phyloP scores from a whole-genome alignment of 2,113 vertebrate genomes.

The Oceanodroma tethys region DNA sequence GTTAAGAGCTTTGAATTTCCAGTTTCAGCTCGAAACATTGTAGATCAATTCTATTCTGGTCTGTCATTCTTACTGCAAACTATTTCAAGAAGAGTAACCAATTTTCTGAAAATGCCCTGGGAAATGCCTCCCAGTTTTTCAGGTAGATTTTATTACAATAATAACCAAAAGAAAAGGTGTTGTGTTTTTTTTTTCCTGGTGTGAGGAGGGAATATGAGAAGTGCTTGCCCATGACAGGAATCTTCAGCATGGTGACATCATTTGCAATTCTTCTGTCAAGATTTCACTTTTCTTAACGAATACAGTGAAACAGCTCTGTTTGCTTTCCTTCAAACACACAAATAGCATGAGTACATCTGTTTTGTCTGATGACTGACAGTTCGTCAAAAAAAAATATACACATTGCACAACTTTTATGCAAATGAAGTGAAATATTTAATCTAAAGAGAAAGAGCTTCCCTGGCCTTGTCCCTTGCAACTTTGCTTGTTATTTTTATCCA shows the following conservation, averaged over 20 bases:
- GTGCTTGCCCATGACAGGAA: not conserved
- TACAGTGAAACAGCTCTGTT: not conserved
- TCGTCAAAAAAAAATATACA: not conserved
- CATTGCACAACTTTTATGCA: not conserved
- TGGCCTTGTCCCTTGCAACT: not conserved
- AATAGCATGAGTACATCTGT: constrained; percentile 43
- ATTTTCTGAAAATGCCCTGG: not conserved
- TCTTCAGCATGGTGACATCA: not conserved
- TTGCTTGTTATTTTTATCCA: constrained; percentile 19
- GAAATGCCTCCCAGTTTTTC: not conserved
- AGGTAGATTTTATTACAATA: not conserved
- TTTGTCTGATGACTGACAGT: constrained; percentile 34
- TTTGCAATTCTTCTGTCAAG: not conserved
- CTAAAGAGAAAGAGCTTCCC: not conserved
- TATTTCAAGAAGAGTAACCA: not conserved
- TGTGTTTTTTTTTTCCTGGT: not conserved
- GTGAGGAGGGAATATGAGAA: not conserved
- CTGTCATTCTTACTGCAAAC: not conserved
- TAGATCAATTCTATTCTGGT: not conserved
- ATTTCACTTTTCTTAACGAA: not conserved
- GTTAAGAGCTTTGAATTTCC: not conserved
- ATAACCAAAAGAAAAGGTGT: not conserved
- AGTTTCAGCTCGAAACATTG: not conserved
- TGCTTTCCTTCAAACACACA: constrained; percentile 15
- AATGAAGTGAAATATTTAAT: constrained; percentile 14